phyloP scores from a whole-genome alignment of 2,113 vertebrate genomes.

The Anser brachyrhynchus region DNA sequence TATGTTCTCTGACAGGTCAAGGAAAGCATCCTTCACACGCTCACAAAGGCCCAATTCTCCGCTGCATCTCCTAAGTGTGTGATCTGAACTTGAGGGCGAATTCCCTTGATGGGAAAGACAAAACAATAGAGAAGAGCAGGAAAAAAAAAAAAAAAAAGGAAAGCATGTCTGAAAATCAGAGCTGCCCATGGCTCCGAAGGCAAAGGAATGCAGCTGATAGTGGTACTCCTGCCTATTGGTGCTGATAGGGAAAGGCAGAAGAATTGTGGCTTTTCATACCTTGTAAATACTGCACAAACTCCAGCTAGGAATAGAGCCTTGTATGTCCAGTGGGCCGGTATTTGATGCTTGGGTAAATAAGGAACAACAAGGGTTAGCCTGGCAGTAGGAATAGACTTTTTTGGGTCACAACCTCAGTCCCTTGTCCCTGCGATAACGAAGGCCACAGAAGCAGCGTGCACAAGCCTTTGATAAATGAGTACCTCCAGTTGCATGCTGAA shows the following conservation, averaged over 20 bases:
- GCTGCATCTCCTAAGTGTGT: background rate
- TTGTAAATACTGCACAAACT: background rate
- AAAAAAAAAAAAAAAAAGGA: background rate
- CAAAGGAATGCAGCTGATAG: background rate
- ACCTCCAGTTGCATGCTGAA: background rate
- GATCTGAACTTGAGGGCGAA: constrained; percentile 32
- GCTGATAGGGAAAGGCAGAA: background rate
- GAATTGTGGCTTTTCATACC: background rate
- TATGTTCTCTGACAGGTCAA: constrained; percentile 57
- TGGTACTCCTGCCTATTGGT: background rate
- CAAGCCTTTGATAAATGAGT: background rate
- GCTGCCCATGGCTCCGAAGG: background rate
- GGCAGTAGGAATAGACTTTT: constrained; percentile 1
- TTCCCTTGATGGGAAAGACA: constrained; percentile 45
- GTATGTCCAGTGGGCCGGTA: background rate
- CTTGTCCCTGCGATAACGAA: background rate
- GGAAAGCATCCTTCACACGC: constrained; percentile 44
- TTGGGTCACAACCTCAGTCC: background rate
- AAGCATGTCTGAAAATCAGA: constrained; percentile 8
- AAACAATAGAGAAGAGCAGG: background rate
- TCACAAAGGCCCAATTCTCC: constrained; percentile 34
- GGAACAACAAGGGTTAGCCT: background rate
- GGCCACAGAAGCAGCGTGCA: background rate
- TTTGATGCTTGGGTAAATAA: background rate
- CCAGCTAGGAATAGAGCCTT: background rate